Evolutionary conservation across 2,113 vertebrate genomes (phyloP).

Genomic region (Lethenteron reissneri): DNA sequence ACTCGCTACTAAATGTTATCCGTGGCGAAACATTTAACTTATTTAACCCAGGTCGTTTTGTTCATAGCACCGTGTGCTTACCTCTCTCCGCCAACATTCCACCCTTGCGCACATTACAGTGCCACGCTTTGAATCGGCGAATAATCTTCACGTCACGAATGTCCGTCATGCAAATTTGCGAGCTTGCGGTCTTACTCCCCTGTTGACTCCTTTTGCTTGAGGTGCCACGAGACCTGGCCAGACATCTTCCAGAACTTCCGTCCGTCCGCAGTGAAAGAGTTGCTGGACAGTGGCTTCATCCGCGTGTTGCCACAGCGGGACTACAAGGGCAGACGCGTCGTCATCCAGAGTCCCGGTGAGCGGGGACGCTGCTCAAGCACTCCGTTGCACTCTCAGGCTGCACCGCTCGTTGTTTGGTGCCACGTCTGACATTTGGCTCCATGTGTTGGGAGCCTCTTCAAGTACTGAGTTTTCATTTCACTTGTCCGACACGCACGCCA

Average conservation of each 20-base stretch:
- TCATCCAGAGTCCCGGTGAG: slow-evolving; percentile 70
- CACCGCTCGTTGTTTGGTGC: no score
- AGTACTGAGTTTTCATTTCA: neutral
- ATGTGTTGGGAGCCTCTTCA: neutral
- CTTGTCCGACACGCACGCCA: neutral
- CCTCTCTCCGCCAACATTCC: no score
- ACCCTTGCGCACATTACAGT: no score
- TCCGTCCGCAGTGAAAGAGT: slow-evolving; percentile 59
- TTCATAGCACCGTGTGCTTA: no score
- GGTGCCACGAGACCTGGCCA: slow-evolving; percentile 29
- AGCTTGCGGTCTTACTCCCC: no score
- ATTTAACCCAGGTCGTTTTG: no score
- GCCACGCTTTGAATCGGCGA: no score
- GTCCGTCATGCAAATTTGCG: no score
- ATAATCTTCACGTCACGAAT: no score
- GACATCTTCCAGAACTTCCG: slow-evolving; percentile 72
- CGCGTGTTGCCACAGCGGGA: slow-evolving; percentile 60
- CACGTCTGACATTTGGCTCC: neutral
- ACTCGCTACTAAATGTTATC: no score
- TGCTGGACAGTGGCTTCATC: slow-evolving; percentile 69
- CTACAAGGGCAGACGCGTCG: slow-evolving; percentile 54
- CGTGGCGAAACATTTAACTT: no score
- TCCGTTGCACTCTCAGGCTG: neutral
- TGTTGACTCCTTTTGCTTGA: no score
- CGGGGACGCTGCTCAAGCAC: neutral